Base-by-base conservation (phyloP, 2,113 vertebrate genomes). In the Brachyistius frenatus region DNA sequence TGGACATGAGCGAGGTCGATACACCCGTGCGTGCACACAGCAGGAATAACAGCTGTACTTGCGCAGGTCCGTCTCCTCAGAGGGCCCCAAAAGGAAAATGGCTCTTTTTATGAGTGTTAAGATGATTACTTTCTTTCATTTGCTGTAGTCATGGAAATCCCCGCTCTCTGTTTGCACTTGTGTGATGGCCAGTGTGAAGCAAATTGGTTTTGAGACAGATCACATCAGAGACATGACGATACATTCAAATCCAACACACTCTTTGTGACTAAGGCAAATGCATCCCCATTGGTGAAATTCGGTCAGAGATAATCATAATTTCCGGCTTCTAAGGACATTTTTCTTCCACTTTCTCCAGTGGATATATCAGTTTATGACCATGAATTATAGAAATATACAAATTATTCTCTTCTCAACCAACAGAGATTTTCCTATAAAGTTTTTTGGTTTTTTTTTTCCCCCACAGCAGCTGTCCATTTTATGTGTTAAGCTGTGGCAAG, bases 121-220 rank as follows among this genome's bases (percentile, higher is more conserved):
- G 68, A 78, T 80, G 81, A 91, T 92, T 92, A 79, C 87, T 81
- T 89, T 85, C 63, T 88, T 84, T 84, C 83, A 84, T 90, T 89
- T 89, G 69, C 84, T 37, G 76, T 55, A 39, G 65, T 69, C 72
- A 64, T 65, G 60, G 80, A 88, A 56, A 87, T 89, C 61, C 15
- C 8, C 7, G 16, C 36, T 61, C 88, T 85, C 30, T 86, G 83
- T 92, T 91, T 91, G 81, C 80, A 61, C 77, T 79, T 33, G 52
- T 61, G 62, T 57, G 82, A 86, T 80, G 81, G 75, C 58, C 56
- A 36, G 64, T 63, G 71, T 55, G 72, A 66, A 79, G 73, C 63
- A 89, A 91, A 92, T 90, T 91, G 88, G 86, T 83, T 93, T 78
- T 66, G 76, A 69, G 87, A 64, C 39, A 0, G 67, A 88, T 85